These are phyloP conservation scores for Drosophila pandora DNA, from an alignment of 1,140 invertebrate genomes.

Conservation along the genomic window DNA sequence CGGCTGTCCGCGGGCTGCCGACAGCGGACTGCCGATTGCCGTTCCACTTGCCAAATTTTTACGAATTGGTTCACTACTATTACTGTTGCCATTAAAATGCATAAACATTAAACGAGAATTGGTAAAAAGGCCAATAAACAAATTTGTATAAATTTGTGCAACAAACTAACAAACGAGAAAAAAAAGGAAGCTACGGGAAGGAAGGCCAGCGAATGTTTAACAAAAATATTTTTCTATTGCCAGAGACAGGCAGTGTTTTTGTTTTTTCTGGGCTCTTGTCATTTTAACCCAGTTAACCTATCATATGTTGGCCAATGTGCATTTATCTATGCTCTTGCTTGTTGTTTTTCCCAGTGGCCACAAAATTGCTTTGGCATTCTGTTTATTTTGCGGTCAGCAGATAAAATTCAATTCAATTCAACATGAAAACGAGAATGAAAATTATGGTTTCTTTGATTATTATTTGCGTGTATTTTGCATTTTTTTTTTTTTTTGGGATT, in stretches of 20 bases:
- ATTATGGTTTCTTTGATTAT: slow-evolving; percentile 63
- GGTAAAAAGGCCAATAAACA: slow-evolving; percentile 50
- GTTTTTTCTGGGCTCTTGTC: slow-evolving; percentile 53
- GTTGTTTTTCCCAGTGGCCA: slow-evolving; percentile 38
- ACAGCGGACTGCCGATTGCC: slow-evolving; percentile 1
- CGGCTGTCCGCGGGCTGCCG: slow-evolving; percentile 43
- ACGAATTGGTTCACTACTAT: slow-evolving; percentile 15
- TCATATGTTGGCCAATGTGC: slow-evolving; percentile 54
- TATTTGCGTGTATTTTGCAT: background rate
- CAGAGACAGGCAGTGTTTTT: slow-evolving; percentile 32
- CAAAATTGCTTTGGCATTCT: slow-evolving; percentile 57
- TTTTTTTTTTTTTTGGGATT: slow-evolving; percentile 1
- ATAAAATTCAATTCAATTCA: slow-evolving; percentile 50
- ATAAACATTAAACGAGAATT: slow-evolving; percentile 67
- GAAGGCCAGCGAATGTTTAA: slow-evolving; percentile 46
- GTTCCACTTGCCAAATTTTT: slow-evolving; percentile 54
- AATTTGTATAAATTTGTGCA: slow-evolving; percentile 49
- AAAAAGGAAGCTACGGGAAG: slow-evolving; percentile 28
- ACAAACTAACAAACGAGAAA: slow-evolving; percentile 28
- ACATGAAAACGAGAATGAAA: slow-evolving; percentile 42
- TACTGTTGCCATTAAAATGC: slow-evolving; percentile 57
- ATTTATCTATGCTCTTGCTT: slow-evolving; percentile 24
- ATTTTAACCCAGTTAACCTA: slow-evolving; percentile 76
- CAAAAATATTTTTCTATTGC: slow-evolving; percentile 41
- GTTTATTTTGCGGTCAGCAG: slow-evolving; percentile 62